Conservation (phyloP, 2,888 invertebrate genomes). For the Reticulitermes lucifugus region DNA sequence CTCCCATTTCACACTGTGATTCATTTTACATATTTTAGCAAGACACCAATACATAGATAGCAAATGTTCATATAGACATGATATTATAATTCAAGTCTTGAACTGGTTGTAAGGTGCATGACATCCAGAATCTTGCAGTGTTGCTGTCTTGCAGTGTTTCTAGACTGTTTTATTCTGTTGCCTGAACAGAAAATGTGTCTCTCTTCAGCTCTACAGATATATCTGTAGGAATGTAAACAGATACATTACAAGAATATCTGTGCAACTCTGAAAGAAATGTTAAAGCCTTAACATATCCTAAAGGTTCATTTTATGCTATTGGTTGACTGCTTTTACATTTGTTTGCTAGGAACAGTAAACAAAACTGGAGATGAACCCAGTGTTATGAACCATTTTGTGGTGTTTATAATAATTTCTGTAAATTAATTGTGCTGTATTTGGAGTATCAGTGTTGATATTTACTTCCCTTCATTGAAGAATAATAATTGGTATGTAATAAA, state of each 20-base stretch:
- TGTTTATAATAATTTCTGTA: not conserved
- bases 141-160: not conserved
- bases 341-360: not conserved
- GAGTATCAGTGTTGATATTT: not conserved
- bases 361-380: not conserved
- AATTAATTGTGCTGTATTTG: not conserved
- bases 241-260: not conserved
- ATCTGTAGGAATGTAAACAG: not conserved
- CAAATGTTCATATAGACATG: not conserved
- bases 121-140: not conserved
- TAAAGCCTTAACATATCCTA: not conserved
- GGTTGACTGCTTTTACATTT: not conserved
- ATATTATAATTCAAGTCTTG: not conserved
- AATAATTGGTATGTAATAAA: not conserved
- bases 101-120: not conserved
- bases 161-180: not conserved
- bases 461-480: not conserved
- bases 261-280: not conserved
- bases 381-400: not conserved
- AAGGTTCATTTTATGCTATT: not conserved
- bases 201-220: not conserved
- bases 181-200: not conserved
- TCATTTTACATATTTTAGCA: not conserved
- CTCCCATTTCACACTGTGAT: not conserved
- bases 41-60: too few species aligned